These are phyloP conservation scores for Neoseiulus cucumeris DNA, from an alignment of 1,140 invertebrate species.

Conservation along the genomic window DNA sequence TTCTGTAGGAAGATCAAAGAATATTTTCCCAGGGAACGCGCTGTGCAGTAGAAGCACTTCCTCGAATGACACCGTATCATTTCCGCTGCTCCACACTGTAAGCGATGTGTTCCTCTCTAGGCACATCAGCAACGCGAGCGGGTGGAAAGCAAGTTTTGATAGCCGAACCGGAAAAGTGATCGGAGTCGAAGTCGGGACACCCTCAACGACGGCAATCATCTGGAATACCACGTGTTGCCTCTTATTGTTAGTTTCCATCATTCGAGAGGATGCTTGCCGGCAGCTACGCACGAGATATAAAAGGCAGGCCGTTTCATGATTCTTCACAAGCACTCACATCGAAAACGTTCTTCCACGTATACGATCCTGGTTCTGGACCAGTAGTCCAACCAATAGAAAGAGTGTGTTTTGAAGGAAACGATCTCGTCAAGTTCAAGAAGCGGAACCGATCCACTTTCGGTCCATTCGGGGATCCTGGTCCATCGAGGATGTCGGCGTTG, in stretches of 20 bases:
- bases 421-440: background rate
- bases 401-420: background rate
- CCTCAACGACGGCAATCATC: background rate
- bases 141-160: background rate
- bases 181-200: background rate
- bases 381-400: conserved; percentile 1
- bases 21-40: too few relatives aligned
- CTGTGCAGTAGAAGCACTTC: too few relatives aligned
- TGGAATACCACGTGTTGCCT: background rate
- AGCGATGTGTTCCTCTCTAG: background rate
- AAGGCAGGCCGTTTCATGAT: background rate
- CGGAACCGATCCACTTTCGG: background rate
- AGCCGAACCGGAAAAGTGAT: background rate
- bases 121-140: background rate
- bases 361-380: background rate
- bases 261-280: background rate
- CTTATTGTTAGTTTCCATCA: too few relatives aligned
- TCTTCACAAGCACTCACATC: background rate
- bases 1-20: too few relatives aligned
- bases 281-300: background rate
- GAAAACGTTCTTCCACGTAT: background rate
- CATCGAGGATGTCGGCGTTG: background rate
- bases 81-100: background rate
- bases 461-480: background rate
- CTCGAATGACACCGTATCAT: too few relatives aligned